These are phyloP conservation scores for Steinernema hermaphroditum DNA, from an alignment of 2,888 invertebrate genomes.

Conservation along the genomic window DNA sequence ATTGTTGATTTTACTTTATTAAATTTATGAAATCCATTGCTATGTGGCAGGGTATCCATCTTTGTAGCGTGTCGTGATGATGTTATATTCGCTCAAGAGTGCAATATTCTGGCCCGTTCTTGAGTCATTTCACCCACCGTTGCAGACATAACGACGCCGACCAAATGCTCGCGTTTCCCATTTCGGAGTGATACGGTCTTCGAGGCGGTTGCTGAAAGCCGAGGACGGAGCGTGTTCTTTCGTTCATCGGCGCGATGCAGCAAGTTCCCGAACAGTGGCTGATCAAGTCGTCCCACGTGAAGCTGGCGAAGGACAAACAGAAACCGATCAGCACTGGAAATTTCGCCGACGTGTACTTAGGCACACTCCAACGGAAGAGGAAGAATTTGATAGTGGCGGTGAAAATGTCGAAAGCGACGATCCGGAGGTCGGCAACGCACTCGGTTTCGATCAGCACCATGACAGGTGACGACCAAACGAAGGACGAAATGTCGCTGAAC, in stretches of 20 bases:
- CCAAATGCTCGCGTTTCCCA: no score
- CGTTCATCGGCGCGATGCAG: background rate
- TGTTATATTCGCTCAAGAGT: no score
- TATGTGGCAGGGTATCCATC: background rate
- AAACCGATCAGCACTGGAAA: conserved; percentile 19
- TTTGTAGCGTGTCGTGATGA: background rate
- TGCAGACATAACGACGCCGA: no score
- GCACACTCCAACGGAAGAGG: background rate
- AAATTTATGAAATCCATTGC: background rate
- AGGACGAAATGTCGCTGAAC: background rate
- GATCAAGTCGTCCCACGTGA: background rate
- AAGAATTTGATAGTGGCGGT: background rate
- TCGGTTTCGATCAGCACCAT: background rate
- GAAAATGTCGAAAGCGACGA: background rate
- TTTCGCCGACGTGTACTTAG: conserved; percentile 27
- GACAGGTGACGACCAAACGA: background rate
- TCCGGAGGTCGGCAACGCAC: background rate
- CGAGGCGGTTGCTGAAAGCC: background rate
- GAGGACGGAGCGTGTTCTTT: background rate
- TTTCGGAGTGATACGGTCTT: background rate
- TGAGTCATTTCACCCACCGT: no score
- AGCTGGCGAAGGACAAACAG: conserved; percentile 29
- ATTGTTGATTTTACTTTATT: background rate
- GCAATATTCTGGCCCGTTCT: no score
- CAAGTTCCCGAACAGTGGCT: conserved; percentile 11